phyloP scores from a whole-genome alignment of 2,797 vertebrate species.

The Trachops cirrhosus region DNA sequence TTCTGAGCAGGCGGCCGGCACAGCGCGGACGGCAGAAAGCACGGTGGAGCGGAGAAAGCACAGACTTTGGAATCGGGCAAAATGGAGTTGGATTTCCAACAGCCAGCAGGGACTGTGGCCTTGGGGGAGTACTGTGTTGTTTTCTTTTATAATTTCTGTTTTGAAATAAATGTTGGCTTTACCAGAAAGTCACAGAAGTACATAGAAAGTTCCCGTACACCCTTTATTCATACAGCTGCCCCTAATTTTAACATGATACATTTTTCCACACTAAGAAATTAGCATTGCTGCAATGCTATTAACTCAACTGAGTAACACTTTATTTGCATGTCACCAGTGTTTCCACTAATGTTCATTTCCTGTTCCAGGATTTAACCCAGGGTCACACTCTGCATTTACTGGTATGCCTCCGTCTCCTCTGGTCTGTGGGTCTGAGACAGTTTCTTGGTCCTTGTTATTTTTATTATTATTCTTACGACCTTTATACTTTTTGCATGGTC shows the following conservation, averaged over 20 bases:
- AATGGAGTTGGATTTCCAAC: background rate
- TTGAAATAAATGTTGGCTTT: background rate
- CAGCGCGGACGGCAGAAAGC: rapidly evolving
- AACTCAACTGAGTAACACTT: background rate
- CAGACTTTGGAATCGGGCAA: background rate
- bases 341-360: background rate
- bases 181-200: background rate
- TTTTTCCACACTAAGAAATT: background rate
- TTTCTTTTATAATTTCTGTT: background rate
- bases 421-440: background rate
- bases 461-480: background rate
- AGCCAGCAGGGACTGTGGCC: background rate
- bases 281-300: background rate
- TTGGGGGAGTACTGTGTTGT: background rate
- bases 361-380: background rate
- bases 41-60: rapidly evolving
- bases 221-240: background rate
- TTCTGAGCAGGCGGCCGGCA: background rate
- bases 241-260: no score
- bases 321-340: background rate
- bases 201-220: background rate
- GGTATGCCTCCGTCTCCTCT: background rate
- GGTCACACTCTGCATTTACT: no score
- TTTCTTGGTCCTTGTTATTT: background rate
- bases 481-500: background rate